Evolutionary conservation across 2,888 invertebrate species (phyloP), one percentile per base, ranked within the genome.

Genomic region (Scaptomyza tumidula): DNA sequence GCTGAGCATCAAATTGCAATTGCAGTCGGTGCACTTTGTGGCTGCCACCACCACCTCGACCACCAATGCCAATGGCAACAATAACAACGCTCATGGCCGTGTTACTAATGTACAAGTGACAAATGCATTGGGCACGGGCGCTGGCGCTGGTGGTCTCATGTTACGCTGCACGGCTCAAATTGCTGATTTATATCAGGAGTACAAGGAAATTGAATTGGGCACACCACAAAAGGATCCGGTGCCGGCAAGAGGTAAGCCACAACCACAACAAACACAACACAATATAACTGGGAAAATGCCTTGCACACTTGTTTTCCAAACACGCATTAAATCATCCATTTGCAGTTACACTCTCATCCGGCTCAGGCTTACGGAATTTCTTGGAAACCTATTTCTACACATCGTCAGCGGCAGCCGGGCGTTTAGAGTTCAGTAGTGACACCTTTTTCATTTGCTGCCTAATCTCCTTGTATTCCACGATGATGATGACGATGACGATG

Each of bases 151-250:
- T 24, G 93, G 95, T 72, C 92, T 96, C 86, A 93, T 95, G 74
- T 93, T 97, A 48, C 94, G 95, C 59, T 97, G 96, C 90, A 94
- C 94, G 54, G 95, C 96, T 37, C 93, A 94, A 83, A 94, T 96
- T 82, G 94, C 94, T 71, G 94, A 94, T 62, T 93, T 96, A 77
- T 96, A 96, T 93, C 94, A 94, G 78, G 94, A 94, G 90, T 94
- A 94, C 70, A 95, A 95, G 62, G 95, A 95, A 88, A 92, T 95
- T 80, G 95, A 95, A 90, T 94, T 96, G 89, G 95, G 95, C 71
- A 94, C 95, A 58, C 95, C 95, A 69, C 94, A 95, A 55, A 90
- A 74, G 78, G 96, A 96, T 92, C 96, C 96, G 10, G 94, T 96
- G 82, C 96, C 96, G 29, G 96, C 96, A 90, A 94, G 96, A 94